These are phyloP conservation scores for Callimorpha dominula DNA, from an alignment of 2,888 invertebrate species.

Conservation along the genomic window DNA sequence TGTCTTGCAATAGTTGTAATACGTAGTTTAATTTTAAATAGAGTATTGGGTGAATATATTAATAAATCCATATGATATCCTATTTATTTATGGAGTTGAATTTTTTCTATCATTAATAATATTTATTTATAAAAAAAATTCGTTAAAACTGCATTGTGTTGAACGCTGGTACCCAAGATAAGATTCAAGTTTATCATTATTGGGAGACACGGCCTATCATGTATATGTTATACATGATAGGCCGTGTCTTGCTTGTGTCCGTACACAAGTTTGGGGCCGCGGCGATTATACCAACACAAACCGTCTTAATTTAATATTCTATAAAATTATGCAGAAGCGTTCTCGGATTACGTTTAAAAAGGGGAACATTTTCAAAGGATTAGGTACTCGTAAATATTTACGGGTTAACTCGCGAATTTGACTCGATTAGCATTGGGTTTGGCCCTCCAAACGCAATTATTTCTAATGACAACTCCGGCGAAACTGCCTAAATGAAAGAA, in stretches of 20 bases:
- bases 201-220: background rate
- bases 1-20: too few relatives aligned
- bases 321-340: conserved; percentile 24
- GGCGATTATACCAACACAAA: conserved; percentile 1
- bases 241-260: too few relatives aligned
- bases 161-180: too few relatives aligned
- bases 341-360: conserved; percentile 22
- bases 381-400: conserved; percentile 30
- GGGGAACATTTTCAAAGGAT: conserved; percentile 23
- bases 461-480: conserved; percentile 29
- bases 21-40: too few relatives aligned
- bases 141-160: too few relatives aligned
- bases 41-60: too few relatives aligned
- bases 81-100: too few relatives aligned
- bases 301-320: conserved; percentile 23
- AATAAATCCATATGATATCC: too few relatives aligned
- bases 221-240: background rate
- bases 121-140: too few relatives aligned
- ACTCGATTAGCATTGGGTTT: conserved; percentile 25
- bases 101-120: too few relatives aligned
- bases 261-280: background rate
- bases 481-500: conserved; percentile 21
- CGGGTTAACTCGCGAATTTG: conserved; percentile 30
- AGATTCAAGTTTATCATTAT: background rate
- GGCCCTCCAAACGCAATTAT: conserved; percentile 40